A percentile compares a stretch with the other conserved stretches of the same genome.
These are phyloP conservation scores for Cliona cf. orientalis DNA, from an alignment of 37 sponge, comb jelly and placozoan species.

Conservation along the genomic window DNA sequence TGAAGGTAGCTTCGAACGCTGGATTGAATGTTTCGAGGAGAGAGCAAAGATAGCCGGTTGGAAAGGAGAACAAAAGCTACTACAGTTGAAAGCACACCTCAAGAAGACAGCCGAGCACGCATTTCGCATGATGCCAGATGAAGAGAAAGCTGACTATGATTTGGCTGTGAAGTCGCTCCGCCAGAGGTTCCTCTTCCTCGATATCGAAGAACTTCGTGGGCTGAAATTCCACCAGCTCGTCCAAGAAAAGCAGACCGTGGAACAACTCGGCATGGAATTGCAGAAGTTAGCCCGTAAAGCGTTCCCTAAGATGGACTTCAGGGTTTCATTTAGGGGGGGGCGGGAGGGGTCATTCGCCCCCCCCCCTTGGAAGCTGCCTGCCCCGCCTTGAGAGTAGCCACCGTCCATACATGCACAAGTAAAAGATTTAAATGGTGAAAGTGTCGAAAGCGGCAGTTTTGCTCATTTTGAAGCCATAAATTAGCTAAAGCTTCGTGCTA, in stretches of 20 bases:
- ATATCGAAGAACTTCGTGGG: constrained; percentile 6
- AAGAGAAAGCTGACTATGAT: constrained; percentile 6
- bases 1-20: constrained; percentile 28
- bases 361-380: too few species aligned
- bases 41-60: constrained; percentile 17
- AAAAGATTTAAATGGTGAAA: too few species aligned
- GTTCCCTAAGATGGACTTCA: too few species aligned
- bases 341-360: too few species aligned
- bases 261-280: constrained; percentile 6
- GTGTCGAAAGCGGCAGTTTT: too few species aligned
- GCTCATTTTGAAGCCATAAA: too few species aligned
- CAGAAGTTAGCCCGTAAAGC: constrained; percentile 15
- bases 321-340: too few species aligned
- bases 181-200: neutral
- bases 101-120: constrained; percentile 26
- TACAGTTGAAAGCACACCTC: constrained; percentile 26
- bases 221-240: constrained; percentile 14
- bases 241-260: constrained; percentile 2
- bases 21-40: constrained; percentile 39
- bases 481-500: too few species aligned
- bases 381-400: too few species aligned
- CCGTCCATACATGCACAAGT: too few species aligned
- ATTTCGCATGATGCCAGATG: constrained; percentile 3
- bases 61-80: constrained; percentile 19
- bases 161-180: neutral